Evolutionary conservation across 2,888 invertebrate species (phyloP), one percentile per base, ranked within the genome.

Genomic region (Hirtodrosophila confusa): DNA sequence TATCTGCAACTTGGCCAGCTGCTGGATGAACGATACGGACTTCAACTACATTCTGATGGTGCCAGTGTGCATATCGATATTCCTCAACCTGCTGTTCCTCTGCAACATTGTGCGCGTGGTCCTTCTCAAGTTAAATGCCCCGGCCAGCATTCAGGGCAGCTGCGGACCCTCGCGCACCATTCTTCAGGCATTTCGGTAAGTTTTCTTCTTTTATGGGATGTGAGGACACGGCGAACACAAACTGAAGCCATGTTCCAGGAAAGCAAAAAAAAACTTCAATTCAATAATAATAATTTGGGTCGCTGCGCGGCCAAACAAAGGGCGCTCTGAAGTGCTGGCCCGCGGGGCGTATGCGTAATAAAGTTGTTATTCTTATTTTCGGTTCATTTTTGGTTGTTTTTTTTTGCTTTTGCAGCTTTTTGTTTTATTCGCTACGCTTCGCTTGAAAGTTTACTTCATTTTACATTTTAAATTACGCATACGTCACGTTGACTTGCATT

Each of bases 31-130:
- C 85, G 93, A 94, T 80, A 95, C 95, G 54, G 92, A 93, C 67
- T 96, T 95, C 90, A 94, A 94, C 67, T 93, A 94, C 84, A 95
- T 97, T 88, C 93, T 97, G 69, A 94, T 95, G 50, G 94, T 95
- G 69, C 95, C 96, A 31, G 97, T 97, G 29, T 95, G 95, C 89
- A 93, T 94, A 53, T 96, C 97, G 36, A 95, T 97, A 91, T 92
- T 95, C 80, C 93, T 97, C 73, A 97, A 97, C 92, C 93, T 97
- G 44, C 93, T 95, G 76, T 97, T 98, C 92, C 94, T 97, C 70
- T 95, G 96, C 92, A 98, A 97, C 92, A 97, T 98, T 86, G 96
- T 97, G 64, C 94, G 97, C 74, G 97, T 97, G 55, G 93, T 98
- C 66, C 93, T 97, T 84, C 94, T 95, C 53, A 97, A 97, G 91